phyloP scores from a whole-genome alignment of 2,113 vertebrate genomes.

The Grammomys dolichurus region DNA sequence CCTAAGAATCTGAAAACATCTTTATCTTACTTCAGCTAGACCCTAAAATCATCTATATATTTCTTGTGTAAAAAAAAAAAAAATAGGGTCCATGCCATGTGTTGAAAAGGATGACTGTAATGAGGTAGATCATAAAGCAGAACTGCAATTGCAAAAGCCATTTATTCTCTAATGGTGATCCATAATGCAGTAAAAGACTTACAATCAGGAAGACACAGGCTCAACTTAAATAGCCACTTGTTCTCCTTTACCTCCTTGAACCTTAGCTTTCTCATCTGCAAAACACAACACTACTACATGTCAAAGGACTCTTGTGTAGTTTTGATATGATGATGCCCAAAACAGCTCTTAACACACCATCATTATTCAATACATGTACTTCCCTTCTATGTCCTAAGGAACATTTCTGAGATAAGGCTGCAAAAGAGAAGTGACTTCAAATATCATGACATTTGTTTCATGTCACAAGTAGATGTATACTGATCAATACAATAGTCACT shows the following conservation, averaged over 20 bases:
- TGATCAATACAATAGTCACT: not conserved
- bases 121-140: conserved; percentile 53
- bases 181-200: not conserved
- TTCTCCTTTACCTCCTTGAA: conserved; percentile 11
- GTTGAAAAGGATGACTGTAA: conserved; percentile 17
- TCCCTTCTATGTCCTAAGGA: not conserved
- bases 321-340: conserved; percentile 12
- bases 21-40: conserved; percentile 58
- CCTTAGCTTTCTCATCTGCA: conserved; percentile 50
- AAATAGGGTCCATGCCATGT: conserved; percentile 36
- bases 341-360: conserved; percentile 27
- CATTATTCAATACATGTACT: not conserved
- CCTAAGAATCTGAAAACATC: conserved; percentile 74
- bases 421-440: conserved; percentile 34
- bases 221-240: not conserved
- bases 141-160: conserved; percentile 15
- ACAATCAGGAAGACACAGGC: not conserved
- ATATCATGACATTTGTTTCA: conserved; percentile 2
- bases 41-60: conserved; percentile 43
- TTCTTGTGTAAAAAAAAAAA: conserved; percentile 57
- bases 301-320: conserved; percentile 12
- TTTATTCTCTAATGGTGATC: not conserved
- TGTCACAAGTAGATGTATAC: not conserved
- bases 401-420: not conserved
- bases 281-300: conserved; percentile 19